These are phyloP conservation scores for Clusia tigrina DNA, from an alignment of 2,888 invertebrate genomes.

Conservation along the genomic window DNA sequence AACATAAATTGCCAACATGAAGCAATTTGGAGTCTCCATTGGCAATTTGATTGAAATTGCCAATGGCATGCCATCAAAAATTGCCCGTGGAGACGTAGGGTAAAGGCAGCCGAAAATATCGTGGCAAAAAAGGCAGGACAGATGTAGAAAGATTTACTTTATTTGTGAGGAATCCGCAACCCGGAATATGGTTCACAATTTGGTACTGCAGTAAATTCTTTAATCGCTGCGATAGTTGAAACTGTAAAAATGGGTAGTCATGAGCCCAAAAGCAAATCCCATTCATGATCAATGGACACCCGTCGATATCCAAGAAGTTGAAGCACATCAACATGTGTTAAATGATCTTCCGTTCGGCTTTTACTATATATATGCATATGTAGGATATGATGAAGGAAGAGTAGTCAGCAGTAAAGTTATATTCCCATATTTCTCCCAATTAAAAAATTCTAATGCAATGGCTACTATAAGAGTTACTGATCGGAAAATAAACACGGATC, in stretches of 20 bases:
- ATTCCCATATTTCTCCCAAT: no score
- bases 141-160: conserved; percentile 89
- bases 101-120: no score
- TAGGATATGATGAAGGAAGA: no score
- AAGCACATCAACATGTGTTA: conserved; percentile 81
- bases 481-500: no score
- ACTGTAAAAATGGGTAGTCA: conserved; percentile 80
- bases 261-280: conserved; percentile 95
- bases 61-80: no score
- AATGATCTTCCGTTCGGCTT: conserved; percentile 67
- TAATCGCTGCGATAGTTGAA: conserved; percentile 61
- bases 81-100: no score
- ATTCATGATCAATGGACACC: conserved; percentile 71
- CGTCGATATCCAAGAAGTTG: conserved; percentile 77
- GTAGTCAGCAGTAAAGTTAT: no score
- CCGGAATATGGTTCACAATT: conserved; percentile 92
- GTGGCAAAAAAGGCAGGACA: conserved; percentile 80
- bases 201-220: conserved; percentile 75
- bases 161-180: conserved; percentile 90
- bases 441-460: no score
- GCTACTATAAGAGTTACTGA: no score
- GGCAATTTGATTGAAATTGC: no score
- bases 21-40: no score
- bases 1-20: no score
- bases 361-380: conserved; percentile 72